A percentile compares a stretch with the other conserved stretches of the same genome.
phyloP scores from a whole-genome alignment of 2,797 vertebrate species.

The Nasua narica region DNA sequence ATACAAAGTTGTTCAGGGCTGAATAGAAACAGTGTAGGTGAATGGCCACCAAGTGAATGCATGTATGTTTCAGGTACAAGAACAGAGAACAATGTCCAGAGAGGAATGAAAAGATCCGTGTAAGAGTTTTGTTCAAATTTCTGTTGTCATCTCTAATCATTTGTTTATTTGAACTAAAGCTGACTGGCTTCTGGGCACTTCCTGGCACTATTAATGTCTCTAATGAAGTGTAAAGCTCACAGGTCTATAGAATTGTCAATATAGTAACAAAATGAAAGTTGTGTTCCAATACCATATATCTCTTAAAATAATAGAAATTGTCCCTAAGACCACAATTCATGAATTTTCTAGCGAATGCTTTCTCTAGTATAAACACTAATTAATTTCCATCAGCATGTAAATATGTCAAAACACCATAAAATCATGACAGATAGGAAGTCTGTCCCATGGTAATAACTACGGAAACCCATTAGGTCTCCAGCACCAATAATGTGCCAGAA shows the following conservation, averaged over 20 bases:
- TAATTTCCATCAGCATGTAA: background rate
- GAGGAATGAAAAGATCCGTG: background rate
- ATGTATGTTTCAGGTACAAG: background rate
- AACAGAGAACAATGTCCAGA: background rate
- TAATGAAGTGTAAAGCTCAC: background rate
- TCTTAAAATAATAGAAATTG: conserved; percentile 33
- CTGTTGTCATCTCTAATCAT: background rate
- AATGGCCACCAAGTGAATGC: background rate
- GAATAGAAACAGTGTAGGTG: background rate
- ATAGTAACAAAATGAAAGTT: conserved; percentile 29
- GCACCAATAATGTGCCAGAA: background rate
- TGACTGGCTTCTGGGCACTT: background rate
- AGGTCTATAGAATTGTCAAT: background rate
- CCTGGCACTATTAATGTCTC: background rate
- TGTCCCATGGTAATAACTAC: background rate
- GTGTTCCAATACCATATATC: background rate
- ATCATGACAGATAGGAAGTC: background rate
- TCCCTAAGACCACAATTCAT: background rate
- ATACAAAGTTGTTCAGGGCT: background rate
- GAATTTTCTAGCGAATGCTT: conserved; percentile 4
- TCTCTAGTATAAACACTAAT: background rate
- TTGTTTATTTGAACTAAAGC: background rate
- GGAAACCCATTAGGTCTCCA: background rate
- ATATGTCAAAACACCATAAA: background rate
- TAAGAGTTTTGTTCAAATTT: background rate